Conservation (phyloP, 2,888 invertebrate genomes). For the Hirtodrosophila histrioides region DNA sequence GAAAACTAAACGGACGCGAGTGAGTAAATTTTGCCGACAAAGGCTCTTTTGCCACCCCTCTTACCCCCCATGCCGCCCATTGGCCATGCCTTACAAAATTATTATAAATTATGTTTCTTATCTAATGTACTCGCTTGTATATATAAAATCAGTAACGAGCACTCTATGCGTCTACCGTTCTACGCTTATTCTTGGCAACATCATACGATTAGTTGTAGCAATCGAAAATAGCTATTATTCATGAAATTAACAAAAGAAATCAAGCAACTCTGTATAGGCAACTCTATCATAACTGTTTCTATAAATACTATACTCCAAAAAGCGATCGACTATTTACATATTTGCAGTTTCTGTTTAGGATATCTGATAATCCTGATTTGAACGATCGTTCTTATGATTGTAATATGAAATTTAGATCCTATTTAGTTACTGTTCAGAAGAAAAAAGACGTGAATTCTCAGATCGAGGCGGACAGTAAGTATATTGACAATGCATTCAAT, state of each 20-base stretch:
- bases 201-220: slow-evolving; percentile 17
- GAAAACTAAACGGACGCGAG: slow-evolving; percentile 74
- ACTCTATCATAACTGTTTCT: too few species aligned
- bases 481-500: too few species aligned
- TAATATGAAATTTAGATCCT: too few species aligned
- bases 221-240: slow-evolving; percentile 16
- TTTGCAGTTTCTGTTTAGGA: too few species aligned
- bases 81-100: slow-evolving; percentile 71
- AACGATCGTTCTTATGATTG: too few species aligned
- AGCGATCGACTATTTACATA: too few species aligned
- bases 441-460: too few species aligned
- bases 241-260: background rate
- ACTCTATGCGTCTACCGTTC: slow-evolving; percentile 7
- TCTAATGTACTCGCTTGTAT: slow-evolving; percentile 31
- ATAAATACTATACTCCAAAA: too few species aligned
- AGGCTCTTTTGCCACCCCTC: slow-evolving; percentile 35
- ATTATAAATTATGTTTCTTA: slow-evolving; percentile 78
- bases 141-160: slow-evolving; percentile 43
- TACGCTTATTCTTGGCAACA: slow-evolving; percentile 14
- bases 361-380: too few species aligned
- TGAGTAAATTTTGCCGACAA: slow-evolving; percentile 81
- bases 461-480: too few species aligned
- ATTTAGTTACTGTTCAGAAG: too few species aligned
- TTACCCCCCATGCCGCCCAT: slow-evolving; percentile 26
- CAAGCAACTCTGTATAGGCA: background rate